Base-by-base conservation (phyloP, 2,797 vertebrate genomes). In the Percopsis omiscomaycus region DNA sequence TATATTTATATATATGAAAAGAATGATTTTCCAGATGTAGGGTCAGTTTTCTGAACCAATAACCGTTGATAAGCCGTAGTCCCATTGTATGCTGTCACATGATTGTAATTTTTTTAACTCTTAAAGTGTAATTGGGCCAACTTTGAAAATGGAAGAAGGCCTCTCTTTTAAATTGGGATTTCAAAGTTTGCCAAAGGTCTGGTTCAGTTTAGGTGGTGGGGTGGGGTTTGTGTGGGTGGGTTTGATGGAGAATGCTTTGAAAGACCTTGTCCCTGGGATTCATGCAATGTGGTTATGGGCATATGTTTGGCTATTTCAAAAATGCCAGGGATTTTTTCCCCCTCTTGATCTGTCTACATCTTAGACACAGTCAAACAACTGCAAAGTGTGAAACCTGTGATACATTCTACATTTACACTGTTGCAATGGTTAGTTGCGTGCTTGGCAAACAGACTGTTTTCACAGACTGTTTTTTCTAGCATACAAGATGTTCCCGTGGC, bases 151-250 rank as follows among this genome's bases (percentile, higher is more conserved):
- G 51, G 70, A 72, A 61, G 60, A 58, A 59, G 30, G 44, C 42
- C 8, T 27, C 48, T 74, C 73, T 77, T 70, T 77, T 66, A n/a
- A 44, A 76, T 61, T 77, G 71, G 4, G 73, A 57, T 85, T 84
- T 85, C 63, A 80, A 81, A 86, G 77, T 79, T 83, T 71, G 64
- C 66, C 64, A 64, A 61, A 88, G 90, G 89, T 91, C 90, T 91
- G 90, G 76, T 87, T 90, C 62, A 76, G 82, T 91, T 92, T 91
- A 89, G 85, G 84, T 90, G 79, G 81, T 68, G 85, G 88, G 90
- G 86, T 88, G 88, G 83, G 80, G 87, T 83, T 90, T 74, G 77
- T 88, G 89, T 89, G 89, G 89, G 88, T 29, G 60, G 80, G 76
- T 83, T 83, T 72, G 86, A 68, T 61, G 59, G 75, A 83, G 79